phyloP scores from a whole-genome alignment of 1,140 invertebrate species.

The Laupala kohalensis region DNA sequence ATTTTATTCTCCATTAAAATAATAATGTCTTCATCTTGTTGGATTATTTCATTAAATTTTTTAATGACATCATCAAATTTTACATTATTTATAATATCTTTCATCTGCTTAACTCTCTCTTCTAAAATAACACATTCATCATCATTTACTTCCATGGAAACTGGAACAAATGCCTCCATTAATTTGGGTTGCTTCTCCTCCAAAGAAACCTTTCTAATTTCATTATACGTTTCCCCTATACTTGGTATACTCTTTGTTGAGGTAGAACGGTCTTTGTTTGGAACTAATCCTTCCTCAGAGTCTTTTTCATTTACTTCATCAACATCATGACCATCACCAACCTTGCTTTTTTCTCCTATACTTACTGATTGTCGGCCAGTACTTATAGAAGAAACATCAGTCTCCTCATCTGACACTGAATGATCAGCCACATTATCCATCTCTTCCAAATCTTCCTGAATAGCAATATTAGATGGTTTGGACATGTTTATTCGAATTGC shows the following conservation, averaged over 20 bases:
- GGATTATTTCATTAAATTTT: not conserved
- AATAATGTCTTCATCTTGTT: not conserved
- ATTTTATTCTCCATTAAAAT: not conserved
- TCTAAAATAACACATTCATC: not conserved
- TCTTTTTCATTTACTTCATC: not conserved
- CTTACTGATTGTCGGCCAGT: not conserved
- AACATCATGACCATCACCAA: not conserved
- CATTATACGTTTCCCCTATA: too few relatives aligned
- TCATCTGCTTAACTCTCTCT: not conserved
- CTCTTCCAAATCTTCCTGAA: not conserved
- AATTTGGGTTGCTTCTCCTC: not conserved
- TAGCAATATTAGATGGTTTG: not conserved
- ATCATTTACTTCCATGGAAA: not conserved
- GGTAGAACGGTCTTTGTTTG: too few relatives aligned
- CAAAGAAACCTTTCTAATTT: too few relatives aligned
- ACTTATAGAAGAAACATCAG: not conserved
- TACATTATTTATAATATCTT: not conserved
- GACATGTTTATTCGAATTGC: slow-evolving; percentile 11
- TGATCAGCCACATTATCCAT: not conserved
- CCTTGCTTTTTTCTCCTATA: not conserved
- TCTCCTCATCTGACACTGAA: not conserved
- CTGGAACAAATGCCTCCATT: not conserved
- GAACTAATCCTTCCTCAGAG: not conserved
- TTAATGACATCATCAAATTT: not conserved
- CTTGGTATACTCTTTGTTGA: too few relatives aligned